These are phyloP conservation scores for Dicyrtoma fusca DNA, from an alignment of 2,888 invertebrate species.

Conservation along the genomic window DNA sequence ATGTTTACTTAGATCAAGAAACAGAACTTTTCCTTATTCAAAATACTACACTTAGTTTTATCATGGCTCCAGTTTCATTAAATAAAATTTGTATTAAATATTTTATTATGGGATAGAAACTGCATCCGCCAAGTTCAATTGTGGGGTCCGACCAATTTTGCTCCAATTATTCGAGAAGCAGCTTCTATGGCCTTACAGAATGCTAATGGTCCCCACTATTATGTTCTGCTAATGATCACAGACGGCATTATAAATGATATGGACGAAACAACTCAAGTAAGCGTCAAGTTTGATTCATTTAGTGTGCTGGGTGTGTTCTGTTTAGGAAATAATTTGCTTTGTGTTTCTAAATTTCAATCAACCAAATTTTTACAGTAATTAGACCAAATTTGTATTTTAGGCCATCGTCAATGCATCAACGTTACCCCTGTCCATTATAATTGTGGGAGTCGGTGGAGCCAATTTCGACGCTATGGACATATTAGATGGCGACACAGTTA, in stretches of 20 bases:
- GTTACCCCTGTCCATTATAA: conserved; percentile 67
- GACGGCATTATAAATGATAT: conserved; percentile 67
- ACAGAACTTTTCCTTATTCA: too few species aligned
- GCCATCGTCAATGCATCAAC: conserved; percentile 63
- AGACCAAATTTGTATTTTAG: too few species aligned
- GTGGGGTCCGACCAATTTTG: conserved; percentile 65
- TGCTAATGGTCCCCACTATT: conserved; percentile 62
- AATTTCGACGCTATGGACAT: conserved; percentile 65
- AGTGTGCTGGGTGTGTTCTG: background rate
- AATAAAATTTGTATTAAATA: background rate
- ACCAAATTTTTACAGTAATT: too few species aligned
- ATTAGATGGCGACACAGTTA: conserved; percentile 62
- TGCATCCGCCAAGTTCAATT: conserved; percentile 63
- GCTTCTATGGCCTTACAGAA: conserved; percentile 58
- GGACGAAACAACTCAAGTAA: conserved; percentile 62
- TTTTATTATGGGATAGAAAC: conserved; percentile 59
- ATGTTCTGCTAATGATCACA: conserved; percentile 64
- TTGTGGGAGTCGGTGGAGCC: conserved; percentile 65
- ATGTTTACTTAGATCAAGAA: too few species aligned
- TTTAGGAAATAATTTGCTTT: background rate
- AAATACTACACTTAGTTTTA: too few species aligned
- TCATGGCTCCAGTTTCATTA: too few species aligned
- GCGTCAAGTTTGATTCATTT: too few species aligned
- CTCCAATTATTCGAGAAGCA: conserved; percentile 63
- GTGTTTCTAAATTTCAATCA: background rate